phyloP scores from a whole-genome alignment of 2,113 vertebrate genomes.

The Meles meles region DNA sequence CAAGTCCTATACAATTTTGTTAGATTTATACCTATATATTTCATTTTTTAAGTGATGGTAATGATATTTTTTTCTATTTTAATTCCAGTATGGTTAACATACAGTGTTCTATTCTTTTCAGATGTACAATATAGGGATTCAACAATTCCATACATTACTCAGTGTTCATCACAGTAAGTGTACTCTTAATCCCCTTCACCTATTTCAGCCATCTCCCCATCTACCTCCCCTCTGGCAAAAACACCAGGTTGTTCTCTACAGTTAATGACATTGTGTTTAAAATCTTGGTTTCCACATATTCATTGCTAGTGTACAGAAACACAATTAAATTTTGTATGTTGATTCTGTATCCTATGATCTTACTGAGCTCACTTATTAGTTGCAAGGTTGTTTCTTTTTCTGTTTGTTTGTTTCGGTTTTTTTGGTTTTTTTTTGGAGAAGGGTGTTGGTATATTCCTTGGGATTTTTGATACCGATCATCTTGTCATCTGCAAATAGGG shows the following conservation, averaged over 20 bases:
- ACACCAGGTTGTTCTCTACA: neutral
- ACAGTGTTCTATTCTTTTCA: neutral
- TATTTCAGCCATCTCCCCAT: neutral
- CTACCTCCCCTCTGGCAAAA: neutral
- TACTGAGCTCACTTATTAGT: neutral
- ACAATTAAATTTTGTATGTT: neutral
- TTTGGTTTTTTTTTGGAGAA: neutral
- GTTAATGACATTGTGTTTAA: neutral
- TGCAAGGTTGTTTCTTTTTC: neutral
- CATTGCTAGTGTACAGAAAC: neutral
- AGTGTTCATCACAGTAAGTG: neutral
- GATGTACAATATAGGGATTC: neutral
- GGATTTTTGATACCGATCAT: neutral
- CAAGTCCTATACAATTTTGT: neutral
- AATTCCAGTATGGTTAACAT: neutral
- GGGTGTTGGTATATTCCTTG: neutral
- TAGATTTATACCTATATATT: neutral
- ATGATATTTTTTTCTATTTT: neutral
- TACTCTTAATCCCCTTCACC: neutral
- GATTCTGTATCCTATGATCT: neutral
- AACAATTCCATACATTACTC: neutral
- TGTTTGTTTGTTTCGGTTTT: neutral
- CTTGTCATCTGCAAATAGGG: neutral
- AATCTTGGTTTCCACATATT: neutral
- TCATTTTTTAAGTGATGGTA: constrained; percentile 17